These are phyloP conservation scores for Limanda limanda DNA, from an alignment of 2,113 vertebrate species.

Conservation along the genomic window DNA sequence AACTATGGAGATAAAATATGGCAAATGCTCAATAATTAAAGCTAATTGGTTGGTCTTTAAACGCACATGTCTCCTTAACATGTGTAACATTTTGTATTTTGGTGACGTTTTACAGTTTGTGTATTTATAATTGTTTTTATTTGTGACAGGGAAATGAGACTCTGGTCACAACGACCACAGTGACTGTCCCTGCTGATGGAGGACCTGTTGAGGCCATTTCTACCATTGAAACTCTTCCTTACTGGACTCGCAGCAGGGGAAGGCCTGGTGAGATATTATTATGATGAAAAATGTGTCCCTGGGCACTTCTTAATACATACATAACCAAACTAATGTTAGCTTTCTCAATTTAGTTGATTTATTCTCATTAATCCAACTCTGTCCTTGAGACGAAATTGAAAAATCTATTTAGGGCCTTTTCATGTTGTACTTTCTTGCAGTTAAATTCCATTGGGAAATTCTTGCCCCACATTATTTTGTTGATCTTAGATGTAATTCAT, in stretches of 20 bases:
- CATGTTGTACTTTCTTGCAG: too few species aligned
- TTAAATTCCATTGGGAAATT: background rate
- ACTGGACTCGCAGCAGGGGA: slow-evolving; percentile 86
- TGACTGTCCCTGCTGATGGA: slow-evolving; percentile 90
- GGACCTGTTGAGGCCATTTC: slow-evolving; percentile 94
- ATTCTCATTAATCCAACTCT: background rate
- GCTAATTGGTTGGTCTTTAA: background rate
- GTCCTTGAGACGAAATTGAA: background rate
- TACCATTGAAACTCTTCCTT: slow-evolving; percentile 93
- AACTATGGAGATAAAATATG: background rate
- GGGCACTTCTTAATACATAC: too few species aligned
- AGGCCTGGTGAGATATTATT: slow-evolving; percentile 84
- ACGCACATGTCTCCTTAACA: background rate
- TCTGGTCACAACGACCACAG: slow-evolving; percentile 93
- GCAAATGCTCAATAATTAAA: background rate
- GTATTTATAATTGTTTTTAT: too few species aligned
- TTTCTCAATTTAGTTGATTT: background rate
- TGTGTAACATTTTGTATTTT: background rate
- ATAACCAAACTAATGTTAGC: background rate
- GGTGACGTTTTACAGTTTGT: background rate
- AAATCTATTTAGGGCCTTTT: too few species aligned
- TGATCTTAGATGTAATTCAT: background rate
- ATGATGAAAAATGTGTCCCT: background rate
- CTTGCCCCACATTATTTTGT: too few species aligned
- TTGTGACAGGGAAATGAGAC: slow-evolving; percentile 89